A percentile compares a stretch with the other conserved stretches of the same genome.
Conservation (phyloP, 2,113 vertebrate genomes). For the Ailuropoda melanoleuca region DNA sequence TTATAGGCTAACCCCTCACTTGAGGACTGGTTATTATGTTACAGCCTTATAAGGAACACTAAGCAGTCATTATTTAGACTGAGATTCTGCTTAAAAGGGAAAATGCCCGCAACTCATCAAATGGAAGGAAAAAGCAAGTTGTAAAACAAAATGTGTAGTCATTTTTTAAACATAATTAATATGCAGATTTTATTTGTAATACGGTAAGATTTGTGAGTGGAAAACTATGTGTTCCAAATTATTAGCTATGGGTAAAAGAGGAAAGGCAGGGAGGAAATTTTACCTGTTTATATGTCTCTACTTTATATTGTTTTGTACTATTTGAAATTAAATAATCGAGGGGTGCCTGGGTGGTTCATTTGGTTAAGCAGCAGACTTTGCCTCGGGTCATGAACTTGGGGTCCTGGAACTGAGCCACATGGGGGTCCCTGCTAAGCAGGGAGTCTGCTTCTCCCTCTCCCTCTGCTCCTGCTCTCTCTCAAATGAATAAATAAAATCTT, state of each 20-base stretch:
- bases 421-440: not conserved
- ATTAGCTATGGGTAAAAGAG: not conserved
- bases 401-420: not conserved
- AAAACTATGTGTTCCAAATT: not conserved
- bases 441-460: not conserved
- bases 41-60: not conserved
- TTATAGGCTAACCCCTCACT: not conserved
- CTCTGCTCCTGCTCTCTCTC: not conserved
- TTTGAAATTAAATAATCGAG: slow-evolving; percentile 22
- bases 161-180: slow-evolving; percentile 41
- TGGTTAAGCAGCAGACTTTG: not conserved
- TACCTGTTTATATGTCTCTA: not conserved
- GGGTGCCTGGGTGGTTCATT: not conserved
- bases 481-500: not conserved
- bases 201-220: not conserved
- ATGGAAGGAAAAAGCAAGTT: not conserved
- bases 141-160: not conserved
- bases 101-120: not conserved
- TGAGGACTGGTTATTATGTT: not conserved
- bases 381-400: not conserved
- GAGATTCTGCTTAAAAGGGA: slow-evolving; percentile 10
- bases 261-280: not conserved
- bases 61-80: not conserved
- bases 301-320: not conserved
- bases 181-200: not conserved